Conservation (phyloP, 1,140 invertebrate genomes). For the Apis cerana region DNA sequence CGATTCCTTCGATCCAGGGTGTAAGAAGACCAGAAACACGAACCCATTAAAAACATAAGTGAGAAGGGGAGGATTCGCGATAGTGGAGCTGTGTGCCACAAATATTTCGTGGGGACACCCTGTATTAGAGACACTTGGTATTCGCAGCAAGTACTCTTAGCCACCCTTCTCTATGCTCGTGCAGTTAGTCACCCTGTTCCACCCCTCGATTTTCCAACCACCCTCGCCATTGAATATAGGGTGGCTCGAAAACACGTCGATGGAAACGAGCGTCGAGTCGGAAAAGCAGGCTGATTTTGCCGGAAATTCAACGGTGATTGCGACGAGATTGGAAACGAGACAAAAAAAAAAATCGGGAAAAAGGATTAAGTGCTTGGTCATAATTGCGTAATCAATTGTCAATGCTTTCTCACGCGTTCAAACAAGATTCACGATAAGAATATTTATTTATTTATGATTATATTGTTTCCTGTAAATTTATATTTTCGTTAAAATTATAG, state of each 20-base stretch:
- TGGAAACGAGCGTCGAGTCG: slow-evolving; percentile 34
- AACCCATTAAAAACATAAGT: not conserved
- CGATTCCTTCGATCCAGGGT: not conserved
- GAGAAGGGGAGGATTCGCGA: not conserved
- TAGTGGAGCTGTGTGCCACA: not conserved
- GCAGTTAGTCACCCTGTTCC: slow-evolving; percentile 73
- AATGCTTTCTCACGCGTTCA: not conserved
- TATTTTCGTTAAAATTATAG: too few species aligned
- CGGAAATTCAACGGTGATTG: slow-evolving; percentile 62
- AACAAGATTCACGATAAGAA: too few species aligned
- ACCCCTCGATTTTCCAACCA: slow-evolving; percentile 69
- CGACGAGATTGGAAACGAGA: slow-evolving; percentile 30
- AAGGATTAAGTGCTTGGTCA: not conserved
- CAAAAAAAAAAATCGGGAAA: slow-evolving; percentile 14
- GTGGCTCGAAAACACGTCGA: slow-evolving; percentile 54
- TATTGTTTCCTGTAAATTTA: too few species aligned
- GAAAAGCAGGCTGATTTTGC: slow-evolving; percentile 32
- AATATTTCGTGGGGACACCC: slow-evolving; percentile 54
- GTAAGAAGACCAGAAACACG: not conserved
- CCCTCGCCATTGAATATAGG: slow-evolving; percentile 62
- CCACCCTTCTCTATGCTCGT: slow-evolving; percentile 62
- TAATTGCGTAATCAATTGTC: not conserved
- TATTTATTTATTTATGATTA: too few species aligned
- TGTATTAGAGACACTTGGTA: slow-evolving; percentile 67
- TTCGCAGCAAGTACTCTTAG: slow-evolving; percentile 68